Evolutionary conservation across 1,140 invertebrate genomes (phyloP), one percentile per base, ranked within the genome.

Genomic region (Drosophila orosa): DNA sequence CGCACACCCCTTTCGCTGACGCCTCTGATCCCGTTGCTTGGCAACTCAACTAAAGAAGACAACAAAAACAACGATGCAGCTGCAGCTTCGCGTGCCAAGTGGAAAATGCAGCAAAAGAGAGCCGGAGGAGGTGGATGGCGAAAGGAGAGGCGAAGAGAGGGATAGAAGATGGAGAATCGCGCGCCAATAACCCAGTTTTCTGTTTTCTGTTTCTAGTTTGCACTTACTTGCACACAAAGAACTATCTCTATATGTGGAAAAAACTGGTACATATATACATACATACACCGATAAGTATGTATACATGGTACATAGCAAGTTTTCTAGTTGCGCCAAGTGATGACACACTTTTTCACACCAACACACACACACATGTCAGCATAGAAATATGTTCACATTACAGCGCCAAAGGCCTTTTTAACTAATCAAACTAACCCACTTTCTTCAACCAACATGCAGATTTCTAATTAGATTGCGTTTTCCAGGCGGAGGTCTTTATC

Each of bases 171-270:
- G 31, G 39, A 74, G 52, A 79, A 63, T 61, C 63, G 66, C 82
- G 83, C 83, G 81, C 84, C 84, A 87, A 87, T 87, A 87, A 87
- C 84, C 84, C 65, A 87, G 84, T 87, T 85, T 74, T 75, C 73
- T 47, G 71, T 74, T 86, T 69, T 74, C 71, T 57, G 73, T 76
- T 87, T 87, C 84, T 87, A 89, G 84, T 87, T 87, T 77, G 73
- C 84, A 89, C 83, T 86, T 69, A 67, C 42, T 44, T 29, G 60
- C 66, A 54, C 62, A 74, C 71, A 69, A 80, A 73, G 76, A 60
- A 60, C 37, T 72, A 58, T 48, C 27, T 27, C 35, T 33, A 10
- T 54, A 22, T 45, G 24, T 67, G n/a, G 45, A 69, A 69, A 48
- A 69, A 69, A 67, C 22, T 42, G 17, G 73, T 56, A 42, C 24